Conservation (phyloP, 2,113 vertebrate species). For the Heterochromis multidens region DNA sequence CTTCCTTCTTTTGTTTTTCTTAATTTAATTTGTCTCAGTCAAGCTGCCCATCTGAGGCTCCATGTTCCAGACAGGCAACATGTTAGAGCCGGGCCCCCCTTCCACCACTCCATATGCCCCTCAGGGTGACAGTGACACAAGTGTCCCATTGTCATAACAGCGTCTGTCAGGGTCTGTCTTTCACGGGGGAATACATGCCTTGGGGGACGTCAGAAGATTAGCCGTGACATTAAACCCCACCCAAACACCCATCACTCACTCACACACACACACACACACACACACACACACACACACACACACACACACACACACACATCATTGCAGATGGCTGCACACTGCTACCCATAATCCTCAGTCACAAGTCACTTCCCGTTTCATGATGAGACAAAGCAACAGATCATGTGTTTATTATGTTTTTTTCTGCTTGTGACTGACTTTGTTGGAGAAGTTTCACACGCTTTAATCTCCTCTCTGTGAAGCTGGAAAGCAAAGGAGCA, state of each 20-base stretch:
- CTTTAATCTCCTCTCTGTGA: background rate
- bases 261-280: background rate
- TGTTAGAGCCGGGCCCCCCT: background rate
- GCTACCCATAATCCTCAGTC: conserved; percentile 68
- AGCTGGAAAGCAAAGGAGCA: background rate
- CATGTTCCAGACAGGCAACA: conserved; percentile 19
- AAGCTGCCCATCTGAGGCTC: background rate
- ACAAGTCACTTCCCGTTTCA: conserved; percentile 68
- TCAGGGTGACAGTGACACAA: conserved; percentile 62
- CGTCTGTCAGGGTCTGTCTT: conserved; percentile 43
- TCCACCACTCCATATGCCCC: conserved; percentile 28
- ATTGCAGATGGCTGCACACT: conserved; percentile 18
- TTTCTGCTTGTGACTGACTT: background rate
- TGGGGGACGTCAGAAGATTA: conserved; percentile 60
- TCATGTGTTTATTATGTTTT: conserved; percentile 46
- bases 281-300: conserved; percentile 13
- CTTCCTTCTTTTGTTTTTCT: background rate
- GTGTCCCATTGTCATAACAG: conserved; percentile 63
- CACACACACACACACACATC: background rate
- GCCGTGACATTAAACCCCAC: conserved; percentile 57
- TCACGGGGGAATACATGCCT: conserved; percentile 22
- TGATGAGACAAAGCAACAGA: conserved; percentile 64
- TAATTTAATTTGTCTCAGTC: background rate
- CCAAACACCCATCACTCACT: background rate
- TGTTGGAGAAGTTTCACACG: background rate